These are phyloP conservation scores for Gryon sp. DNA, from an alignment of 1,140 invertebrate genomes.

Conservation along the genomic window DNA sequence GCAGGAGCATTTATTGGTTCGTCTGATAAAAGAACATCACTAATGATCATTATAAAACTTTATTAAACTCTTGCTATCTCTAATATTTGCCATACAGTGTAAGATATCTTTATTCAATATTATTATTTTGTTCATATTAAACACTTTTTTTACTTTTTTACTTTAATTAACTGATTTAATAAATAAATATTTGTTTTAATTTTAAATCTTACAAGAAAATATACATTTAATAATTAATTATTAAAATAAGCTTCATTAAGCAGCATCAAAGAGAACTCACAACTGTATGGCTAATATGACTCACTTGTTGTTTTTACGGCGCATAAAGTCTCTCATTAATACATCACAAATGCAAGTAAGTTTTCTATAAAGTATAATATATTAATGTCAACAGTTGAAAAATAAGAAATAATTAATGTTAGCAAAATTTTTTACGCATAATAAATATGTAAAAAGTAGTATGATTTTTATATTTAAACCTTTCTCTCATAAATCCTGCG, in stretches of 20 bases:
- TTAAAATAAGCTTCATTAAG: constrained; percentile 7
- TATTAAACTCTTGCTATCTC: constrained; percentile 1
- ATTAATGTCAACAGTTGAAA: constrained; percentile 25
- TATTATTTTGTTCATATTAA: not conserved
- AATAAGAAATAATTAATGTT: no score
- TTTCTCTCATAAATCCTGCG: constrained; percentile 36
- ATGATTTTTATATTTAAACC: no score
- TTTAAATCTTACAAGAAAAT: not conserved
- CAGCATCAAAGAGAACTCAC: constrained; percentile 31
- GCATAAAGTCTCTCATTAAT: constrained; percentile 44
- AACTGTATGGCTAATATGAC: constrained; percentile 47
- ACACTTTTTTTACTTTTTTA: not conserved
- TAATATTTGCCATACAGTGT: constrained; percentile 18
- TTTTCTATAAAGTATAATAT: constrained; percentile 38
- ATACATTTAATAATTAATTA: not conserved
- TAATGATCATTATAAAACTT: constrained; percentile 37
- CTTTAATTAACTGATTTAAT: no score
- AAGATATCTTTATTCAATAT: constrained; percentile 14
- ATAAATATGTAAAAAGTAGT: no score
- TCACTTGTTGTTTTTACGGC: constrained; percentile 51
- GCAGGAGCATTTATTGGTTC: constrained; percentile 16
- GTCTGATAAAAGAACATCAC: constrained; percentile 33
- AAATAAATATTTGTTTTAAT: not conserved
- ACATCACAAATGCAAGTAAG: constrained; percentile 27
- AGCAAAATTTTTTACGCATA: no score